A percentile compares a stretch with the other conserved stretches of the same genome.
phyloP scores from a whole-genome alignment of 2,113 vertebrate species.

The Forbesichthys papilliferus region DNA sequence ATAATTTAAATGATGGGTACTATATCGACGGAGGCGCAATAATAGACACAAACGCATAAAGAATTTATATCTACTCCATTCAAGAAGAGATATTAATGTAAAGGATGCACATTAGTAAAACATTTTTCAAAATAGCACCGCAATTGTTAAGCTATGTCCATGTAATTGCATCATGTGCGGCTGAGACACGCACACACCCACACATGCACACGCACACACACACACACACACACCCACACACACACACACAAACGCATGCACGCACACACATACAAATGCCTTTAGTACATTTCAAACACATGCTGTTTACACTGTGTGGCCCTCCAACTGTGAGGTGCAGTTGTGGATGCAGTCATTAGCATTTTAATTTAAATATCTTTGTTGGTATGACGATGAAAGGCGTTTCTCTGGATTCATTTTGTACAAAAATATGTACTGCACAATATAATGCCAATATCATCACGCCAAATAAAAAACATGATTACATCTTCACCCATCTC shows the following conservation, averaged over 20 bases:
- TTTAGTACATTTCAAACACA: not conserved
- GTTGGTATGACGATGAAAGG: constrained; percentile 44
- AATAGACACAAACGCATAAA: constrained; percentile 60
- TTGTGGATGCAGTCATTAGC: constrained; percentile 34
- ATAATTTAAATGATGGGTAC: too few species aligned
- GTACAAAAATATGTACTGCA: too few species aligned
- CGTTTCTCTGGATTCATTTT: too few species aligned
- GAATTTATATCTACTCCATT: constrained; percentile 24
- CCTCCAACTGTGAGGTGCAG: constrained; percentile 36
- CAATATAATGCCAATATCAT: not conserved
- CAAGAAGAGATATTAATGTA: constrained; percentile 22
- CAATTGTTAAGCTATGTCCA: constrained; percentile 30
- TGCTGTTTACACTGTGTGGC: constrained; percentile 35
- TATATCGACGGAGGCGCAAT: constrained; percentile 47
- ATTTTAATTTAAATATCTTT: constrained; percentile 46
- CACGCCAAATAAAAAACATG: not conserved
- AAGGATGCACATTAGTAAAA: constrained; percentile 1
- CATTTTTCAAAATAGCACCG: not conserved
- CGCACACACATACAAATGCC: constrained; percentile 26
- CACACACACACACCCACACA: too few species aligned
- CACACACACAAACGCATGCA: constrained; percentile 22
- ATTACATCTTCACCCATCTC: constrained; percentile 1
- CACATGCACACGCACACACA: too few species aligned
- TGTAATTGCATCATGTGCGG: constrained; percentile 61
- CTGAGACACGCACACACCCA: constrained; percentile 29